These are phyloP conservation scores for Phrynosoma platyrhinos DNA, from an alignment of 2,113 vertebrate genomes.

Conservation along the genomic window DNA sequence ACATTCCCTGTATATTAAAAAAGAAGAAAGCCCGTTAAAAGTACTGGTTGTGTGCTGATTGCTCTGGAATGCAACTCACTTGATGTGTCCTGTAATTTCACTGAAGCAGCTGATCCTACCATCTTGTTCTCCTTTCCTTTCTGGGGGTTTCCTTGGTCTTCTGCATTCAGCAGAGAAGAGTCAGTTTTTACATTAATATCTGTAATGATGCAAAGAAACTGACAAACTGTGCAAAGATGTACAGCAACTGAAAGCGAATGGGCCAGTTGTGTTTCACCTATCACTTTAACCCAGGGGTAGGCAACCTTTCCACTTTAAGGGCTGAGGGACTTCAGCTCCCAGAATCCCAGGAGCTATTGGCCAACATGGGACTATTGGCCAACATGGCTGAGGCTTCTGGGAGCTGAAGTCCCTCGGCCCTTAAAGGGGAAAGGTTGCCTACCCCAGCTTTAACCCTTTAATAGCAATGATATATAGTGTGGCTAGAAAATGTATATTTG, in stretches of 20 bases:
- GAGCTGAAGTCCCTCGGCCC: too few relatives aligned
- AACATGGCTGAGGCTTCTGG: too few relatives aligned
- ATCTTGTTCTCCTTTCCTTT: not conserved
- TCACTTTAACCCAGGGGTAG: too few relatives aligned
- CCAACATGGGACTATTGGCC: too few relatives aligned
- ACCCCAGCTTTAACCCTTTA: too few relatives aligned
- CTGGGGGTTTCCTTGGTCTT: not conserved
- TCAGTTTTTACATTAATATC: not conserved
- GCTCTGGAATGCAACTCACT: not conserved
- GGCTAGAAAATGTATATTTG: too few relatives aligned
- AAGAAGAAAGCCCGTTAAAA: not conserved
- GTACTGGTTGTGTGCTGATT: not conserved
- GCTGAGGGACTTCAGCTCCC: too few relatives aligned
- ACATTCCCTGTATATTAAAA: not conserved
- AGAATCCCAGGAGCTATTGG: too few relatives aligned
- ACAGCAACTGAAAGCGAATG: not conserved
- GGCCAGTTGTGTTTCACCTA: not conserved
- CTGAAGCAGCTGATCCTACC: not conserved
- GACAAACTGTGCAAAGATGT: not conserved
- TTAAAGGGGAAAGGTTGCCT: too few relatives aligned
- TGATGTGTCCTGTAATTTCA: not conserved
- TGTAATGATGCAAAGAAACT: not conserved
- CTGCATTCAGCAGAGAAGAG: not conserved
- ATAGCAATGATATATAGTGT: too few relatives aligned
- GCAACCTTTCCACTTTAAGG: too few relatives aligned